These are phyloP conservation scores for Volucella zonaria DNA, from an alignment of 2,888 invertebrate genomes.

Conservation along the genomic window DNA sequence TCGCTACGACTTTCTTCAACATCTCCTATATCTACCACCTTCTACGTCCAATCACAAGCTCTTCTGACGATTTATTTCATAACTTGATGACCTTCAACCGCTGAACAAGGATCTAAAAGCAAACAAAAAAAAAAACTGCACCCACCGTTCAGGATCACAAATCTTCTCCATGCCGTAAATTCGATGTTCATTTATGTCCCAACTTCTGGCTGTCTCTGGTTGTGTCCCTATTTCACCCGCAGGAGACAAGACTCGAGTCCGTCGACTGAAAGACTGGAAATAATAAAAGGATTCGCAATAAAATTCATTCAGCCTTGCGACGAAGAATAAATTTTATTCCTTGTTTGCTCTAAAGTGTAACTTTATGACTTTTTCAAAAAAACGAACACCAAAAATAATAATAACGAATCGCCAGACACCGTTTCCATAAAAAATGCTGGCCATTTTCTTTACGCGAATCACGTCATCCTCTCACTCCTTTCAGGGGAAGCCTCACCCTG, in stretches of 20 bases:
- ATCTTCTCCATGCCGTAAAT: constrained; percentile 70
- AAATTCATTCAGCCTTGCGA: constrained; percentile 70
- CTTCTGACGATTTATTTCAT: constrained; percentile 67
- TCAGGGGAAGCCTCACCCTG: constrained; percentile 10
- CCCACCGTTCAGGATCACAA: constrained; percentile 63
- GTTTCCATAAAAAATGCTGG: constrained; percentile 25
- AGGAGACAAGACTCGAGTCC: not conserved
- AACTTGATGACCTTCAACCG: constrained; percentile 70
- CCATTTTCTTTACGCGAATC: constrained; percentile 5
- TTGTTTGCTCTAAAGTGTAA: constrained; percentile 69
- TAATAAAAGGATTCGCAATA: constrained; percentile 70
- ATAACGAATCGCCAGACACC: not conserved
- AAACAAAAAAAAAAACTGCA: constrained; percentile 12
- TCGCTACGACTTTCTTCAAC: not conserved
- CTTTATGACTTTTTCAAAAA: constrained; percentile 60
- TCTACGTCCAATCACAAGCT: constrained; percentile 14
- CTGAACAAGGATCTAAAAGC: constrained; percentile 18
- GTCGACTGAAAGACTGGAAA: constrained; percentile 50
- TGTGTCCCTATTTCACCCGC: constrained; percentile 43
- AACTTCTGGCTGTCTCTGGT: constrained; percentile 25
- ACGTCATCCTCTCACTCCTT: not conserved
- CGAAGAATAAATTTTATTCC: constrained; percentile 70
- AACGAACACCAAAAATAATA: constrained; percentile 24
- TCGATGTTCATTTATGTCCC: constrained; percentile 64
- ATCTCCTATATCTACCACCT: not conserved